Evolutionary conservation across 2,888 invertebrate species (phyloP).

Genomic region (Arrhopalites spinosus): DNA sequence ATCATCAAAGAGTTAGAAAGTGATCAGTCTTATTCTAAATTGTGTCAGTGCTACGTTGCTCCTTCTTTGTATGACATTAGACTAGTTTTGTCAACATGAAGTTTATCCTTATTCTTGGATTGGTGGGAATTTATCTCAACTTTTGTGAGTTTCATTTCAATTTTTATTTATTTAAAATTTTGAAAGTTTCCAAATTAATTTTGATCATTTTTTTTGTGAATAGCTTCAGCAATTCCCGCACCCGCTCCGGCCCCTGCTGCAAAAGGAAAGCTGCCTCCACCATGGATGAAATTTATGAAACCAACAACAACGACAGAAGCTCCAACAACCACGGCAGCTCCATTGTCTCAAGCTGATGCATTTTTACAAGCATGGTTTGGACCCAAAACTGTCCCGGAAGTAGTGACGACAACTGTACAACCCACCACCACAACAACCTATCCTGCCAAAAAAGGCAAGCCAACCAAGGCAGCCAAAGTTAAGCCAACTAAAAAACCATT

Average conservation of each 20-base stretch:
- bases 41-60: not conserved
- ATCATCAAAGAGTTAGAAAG: not conserved
- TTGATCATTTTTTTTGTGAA: not conserved
- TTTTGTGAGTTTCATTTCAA: not conserved
- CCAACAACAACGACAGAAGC: constrained; percentile 12
- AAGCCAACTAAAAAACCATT: not conserved
- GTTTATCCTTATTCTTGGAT: not conserved
- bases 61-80: not conserved
- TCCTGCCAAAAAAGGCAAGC: not conserved
- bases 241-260: too few species aligned
- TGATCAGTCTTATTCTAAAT: not conserved
- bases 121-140: constrained; percentile 3
- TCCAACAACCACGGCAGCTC: not conserved
- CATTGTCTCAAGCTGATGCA: not conserved
- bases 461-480: not conserved
- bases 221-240: too few species aligned
- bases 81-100: not conserved
- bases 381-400: not conserved
- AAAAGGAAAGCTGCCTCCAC: not conserved
- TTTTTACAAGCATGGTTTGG: not conserved
- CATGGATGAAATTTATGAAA: constrained; percentile 15
- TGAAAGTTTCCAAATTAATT: not conserved
- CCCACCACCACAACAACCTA: not conserved
- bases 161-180: not conserved
- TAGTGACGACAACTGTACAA: not conserved